Base-by-base conservation (phyloP, 2,797 vertebrate genomes). In the Cossypha caffra region DNA sequence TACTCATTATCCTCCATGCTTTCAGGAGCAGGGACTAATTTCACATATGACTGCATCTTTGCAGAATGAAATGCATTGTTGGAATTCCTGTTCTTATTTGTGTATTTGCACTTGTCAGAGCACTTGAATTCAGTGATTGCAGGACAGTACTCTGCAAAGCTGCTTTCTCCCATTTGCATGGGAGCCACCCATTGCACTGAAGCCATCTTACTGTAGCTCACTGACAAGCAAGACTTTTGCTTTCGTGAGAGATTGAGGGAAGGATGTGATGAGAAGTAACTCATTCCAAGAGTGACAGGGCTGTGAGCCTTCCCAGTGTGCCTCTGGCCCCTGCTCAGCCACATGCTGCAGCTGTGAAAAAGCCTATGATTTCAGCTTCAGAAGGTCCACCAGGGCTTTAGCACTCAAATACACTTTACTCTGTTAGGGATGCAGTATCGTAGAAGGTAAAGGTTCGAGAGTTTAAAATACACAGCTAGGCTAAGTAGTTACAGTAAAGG, bases 1-100 rank as follows among this genome's bases (percentile, higher is more conserved):
- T 28, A 25, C 9, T 13, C 82, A 21, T 84, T 38, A 37, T 9
- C 7, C 15, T 72, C 17, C 13, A 20, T 78, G 50, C 21, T 69
- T 67, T 88, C n/a, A 64, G 58, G 33, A 79, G 11, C 13, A 35
- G 31, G 67, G 40, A 55, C 25, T 85, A 63, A 94, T 96, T 95
- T 89, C 59, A 58, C 54, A 17, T 90, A 37, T 67, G 54, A 55
- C 64, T 86, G 24, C 18, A 62, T 47, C 55, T 87, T 82, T 83
- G 59, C 38, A 58, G 43, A 86, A 75, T 10, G 15, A 88, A 85
- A 71, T 54, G 26, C 59, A 24, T 68, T 75, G 59, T 52, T 90
- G 45, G 15, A 71, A 24, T 82, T 77, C 1, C 59, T 92, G 37
- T 77, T 72, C 43, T 63, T 83, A 76, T 23, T 69, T 80, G 40